Conservation (phyloP, 2,113 vertebrate species). For the Brachirus orientalis region DNA sequence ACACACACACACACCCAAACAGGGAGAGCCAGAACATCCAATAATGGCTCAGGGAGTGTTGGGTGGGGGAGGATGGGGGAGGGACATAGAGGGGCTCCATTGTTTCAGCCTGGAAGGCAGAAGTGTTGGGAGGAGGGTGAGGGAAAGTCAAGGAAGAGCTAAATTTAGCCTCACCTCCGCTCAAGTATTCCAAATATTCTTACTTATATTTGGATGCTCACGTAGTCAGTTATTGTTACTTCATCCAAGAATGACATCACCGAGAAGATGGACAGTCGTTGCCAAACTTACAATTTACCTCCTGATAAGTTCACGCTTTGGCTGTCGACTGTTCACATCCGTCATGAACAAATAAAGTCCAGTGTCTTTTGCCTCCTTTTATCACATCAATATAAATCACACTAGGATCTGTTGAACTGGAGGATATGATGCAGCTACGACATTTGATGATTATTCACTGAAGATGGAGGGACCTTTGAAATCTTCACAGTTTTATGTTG, state of each 20-base stretch:
- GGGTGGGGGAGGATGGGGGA: slow-evolving; percentile 56
- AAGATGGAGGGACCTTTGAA: too few species aligned
- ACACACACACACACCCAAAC: slow-evolving; percentile 50
- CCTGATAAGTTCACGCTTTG: neutral
- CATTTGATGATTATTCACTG: too few species aligned
- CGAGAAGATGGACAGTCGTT: neutral
- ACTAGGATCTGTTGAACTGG: too few species aligned
- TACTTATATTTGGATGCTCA: slow-evolving; percentile 66
- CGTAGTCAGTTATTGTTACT: slow-evolving; percentile 68
- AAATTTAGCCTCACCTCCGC: slow-evolving; percentile 79
- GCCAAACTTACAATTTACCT: neutral
- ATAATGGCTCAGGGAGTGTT: slow-evolving; percentile 53
- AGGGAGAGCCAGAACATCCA: slow-evolving; percentile 59
- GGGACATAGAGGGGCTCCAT: slow-evolving; percentile 67
- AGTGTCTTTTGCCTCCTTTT: too few species aligned
- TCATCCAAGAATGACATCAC: slow-evolving; percentile 52
- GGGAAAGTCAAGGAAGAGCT: slow-evolving; percentile 75
- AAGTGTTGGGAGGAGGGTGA: slow-evolving; percentile 73
- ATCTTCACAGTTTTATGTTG: too few species aligned
- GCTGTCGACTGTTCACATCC: too few species aligned
- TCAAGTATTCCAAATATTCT: slow-evolving; percentile 80
- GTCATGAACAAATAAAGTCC: too few species aligned
- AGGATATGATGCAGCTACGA: too few species aligned
- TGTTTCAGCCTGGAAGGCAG: slow-evolving; percentile 81
- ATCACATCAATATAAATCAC: too few species aligned